Evolutionary conservation across 2,888 invertebrate species (phyloP).

Genomic region (Heterodera filipjevi): DNA sequence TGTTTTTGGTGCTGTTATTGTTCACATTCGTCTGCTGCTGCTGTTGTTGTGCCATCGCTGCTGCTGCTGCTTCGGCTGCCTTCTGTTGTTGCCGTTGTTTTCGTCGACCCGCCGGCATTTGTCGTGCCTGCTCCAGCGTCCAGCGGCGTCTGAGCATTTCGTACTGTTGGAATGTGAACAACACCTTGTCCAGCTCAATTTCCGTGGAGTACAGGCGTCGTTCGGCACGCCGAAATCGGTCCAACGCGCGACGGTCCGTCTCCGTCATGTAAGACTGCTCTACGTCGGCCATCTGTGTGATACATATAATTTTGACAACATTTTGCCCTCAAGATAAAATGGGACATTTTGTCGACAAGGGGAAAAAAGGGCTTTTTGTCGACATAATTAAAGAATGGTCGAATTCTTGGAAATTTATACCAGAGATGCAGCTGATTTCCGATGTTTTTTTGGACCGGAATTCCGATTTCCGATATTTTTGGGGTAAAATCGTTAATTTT

Average conservation of each 20-base stretch:
- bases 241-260: conserved; percentile 44
- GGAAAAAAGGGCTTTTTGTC: too few relatives aligned
- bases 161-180: conserved; percentile 48
- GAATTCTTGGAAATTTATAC: too few relatives aligned
- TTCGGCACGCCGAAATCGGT: conserved; percentile 41
- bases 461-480: too few relatives aligned
- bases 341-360: too few relatives aligned
- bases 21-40: too few relatives aligned
- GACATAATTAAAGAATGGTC: too few relatives aligned
- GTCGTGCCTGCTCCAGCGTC: conserved; percentile 12
- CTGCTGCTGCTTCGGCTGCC: neutral
- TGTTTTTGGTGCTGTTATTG: too few relatives aligned
- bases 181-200: conserved; percentile 45
- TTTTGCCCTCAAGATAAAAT: neutral
- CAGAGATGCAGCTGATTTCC: too few relatives aligned
- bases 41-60: neutral
- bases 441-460: too few relatives aligned
- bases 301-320: neutral
- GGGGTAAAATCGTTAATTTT: too few relatives aligned
- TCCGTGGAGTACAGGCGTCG: conserved; percentile 45
- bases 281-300: conserved; percentile 51
- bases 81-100: neutral
- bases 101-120: neutral
- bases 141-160: conserved; percentile 11
- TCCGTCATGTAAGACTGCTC: conserved; percentile 55